Evolutionary conservation across 2,888 invertebrate genomes (phyloP), one percentile per base, ranked within the genome.

Genomic region (Clanis bilineata): DNA sequence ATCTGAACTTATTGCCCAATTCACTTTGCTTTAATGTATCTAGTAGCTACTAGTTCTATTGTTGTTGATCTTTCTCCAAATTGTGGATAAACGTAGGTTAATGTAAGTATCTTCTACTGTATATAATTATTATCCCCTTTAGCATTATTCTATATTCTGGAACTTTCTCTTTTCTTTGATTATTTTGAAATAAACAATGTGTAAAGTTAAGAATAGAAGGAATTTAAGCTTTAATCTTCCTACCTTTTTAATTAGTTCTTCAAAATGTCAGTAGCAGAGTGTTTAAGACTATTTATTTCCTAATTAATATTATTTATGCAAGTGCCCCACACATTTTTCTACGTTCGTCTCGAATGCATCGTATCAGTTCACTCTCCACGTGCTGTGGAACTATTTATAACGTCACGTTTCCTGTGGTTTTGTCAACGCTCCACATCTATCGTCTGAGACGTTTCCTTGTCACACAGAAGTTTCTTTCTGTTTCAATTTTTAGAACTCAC

Each of bases 331-430:
- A 41, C 41, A 18, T 41, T 41, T 39, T 41, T 18, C 41, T 18
- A 41, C 18, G 32, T 18, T 7, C 4, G 15, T 18, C 15, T 4
- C 22, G 44, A 44, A 25, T 45, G 15, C 32, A 51, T 10, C 32
- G 25, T 28, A 23, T 44, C 22, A 44, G 44, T 51, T 28, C 15
- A 32, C 18, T 18, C n/a, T 15, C 18, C 51, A 61, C 59, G 60
- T 63, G 45, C 60, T 60, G 66, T 61, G 65, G 70, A 72, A 71
- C 73, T 70, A 69, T 67, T 79, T 75, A 78, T 79, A 67, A 60
- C 47, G 21, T 51, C 58, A 38, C 44, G 68, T 77, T 83, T 85
- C 84, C 84, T 82, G 82, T 72, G 61, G 64, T 63, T 66, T 75
- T 75, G 77, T 78, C 74, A 74, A 71, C 64, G 69, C 67, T 73